Evolutionary conservation across 2,113 vertebrate genomes (phyloP).

Genomic region (Rattus rattus): DNA sequence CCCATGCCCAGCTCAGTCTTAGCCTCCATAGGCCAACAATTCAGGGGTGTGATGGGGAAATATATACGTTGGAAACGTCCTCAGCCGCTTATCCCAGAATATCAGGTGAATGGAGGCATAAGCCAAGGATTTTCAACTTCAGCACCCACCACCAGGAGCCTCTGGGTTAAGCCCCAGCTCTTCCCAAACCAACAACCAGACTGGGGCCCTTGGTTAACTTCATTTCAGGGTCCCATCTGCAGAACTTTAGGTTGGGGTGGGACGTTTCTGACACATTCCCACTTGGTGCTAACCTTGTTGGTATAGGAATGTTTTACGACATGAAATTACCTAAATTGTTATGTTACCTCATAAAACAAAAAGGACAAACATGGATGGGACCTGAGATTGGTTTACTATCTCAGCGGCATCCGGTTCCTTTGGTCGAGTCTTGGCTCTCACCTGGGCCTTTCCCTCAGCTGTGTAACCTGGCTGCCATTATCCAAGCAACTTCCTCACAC

Average conservation of each 20-base stretch:
- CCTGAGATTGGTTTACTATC: not conserved
- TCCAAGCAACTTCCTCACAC: not conserved
- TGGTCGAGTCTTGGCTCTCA: not conserved
- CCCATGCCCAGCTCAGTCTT: not conserved
- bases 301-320: not conserved
- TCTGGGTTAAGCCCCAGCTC: not conserved
- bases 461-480: not conserved
- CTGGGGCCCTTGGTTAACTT: not conserved
- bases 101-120: not conserved
- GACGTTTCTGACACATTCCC: not conserved
- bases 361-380: not conserved
- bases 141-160: not conserved
- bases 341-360: not conserved
- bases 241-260: not conserved
- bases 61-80: not conserved
- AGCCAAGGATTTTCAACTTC: not conserved
- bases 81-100: slow-evolving; percentile 8
- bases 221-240: not conserved
- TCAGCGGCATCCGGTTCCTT: not conserved
- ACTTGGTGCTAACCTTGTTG: not conserved
- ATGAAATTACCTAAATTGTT: not conserved
- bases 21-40: not conserved
- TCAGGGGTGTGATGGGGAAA: not conserved
- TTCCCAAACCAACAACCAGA: not conserved
- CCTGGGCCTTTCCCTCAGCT: not conserved